phyloP scores from a whole-genome alignment of 2,113 vertebrate species.

The Chascanopsetta lugubris region DNA sequence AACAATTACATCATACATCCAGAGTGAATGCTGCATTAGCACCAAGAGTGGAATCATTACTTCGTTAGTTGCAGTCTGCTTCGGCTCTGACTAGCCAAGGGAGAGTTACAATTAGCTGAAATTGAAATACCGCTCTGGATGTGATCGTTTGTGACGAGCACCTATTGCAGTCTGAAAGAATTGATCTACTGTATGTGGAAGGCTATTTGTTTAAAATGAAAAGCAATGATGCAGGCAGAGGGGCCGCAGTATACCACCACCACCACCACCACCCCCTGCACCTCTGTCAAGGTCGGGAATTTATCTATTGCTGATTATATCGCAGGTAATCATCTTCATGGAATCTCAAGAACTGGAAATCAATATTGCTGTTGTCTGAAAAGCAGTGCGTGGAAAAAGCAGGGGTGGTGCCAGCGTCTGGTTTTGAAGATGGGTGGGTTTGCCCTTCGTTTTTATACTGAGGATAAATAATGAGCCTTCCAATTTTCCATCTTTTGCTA shows the following conservation, averaged over 20 bases:
- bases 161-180: constrained; percentile 19
- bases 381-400: background rate
- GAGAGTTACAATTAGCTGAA: constrained; percentile 30
- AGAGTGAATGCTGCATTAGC: constrained; percentile 24
- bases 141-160: constrained; percentile 11
- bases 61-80: constrained; percentile 17
- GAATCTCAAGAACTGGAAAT: constrained; percentile 12
- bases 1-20: constrained; percentile 46
- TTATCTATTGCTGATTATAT: constrained; percentile 9
- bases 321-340: background rate
- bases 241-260: background rate
- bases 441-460: too few relatives aligned
- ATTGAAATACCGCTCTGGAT: constrained; percentile 30
- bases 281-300: constrained; percentile 22
- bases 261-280: constrained; percentile 4
- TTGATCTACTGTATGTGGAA: constrained; percentile 2
- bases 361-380: background rate
- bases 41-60: constrained; percentile 20
- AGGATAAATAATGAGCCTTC: background rate
- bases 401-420: background rate
- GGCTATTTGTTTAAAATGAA: background rate
- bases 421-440: too few relatives aligned
- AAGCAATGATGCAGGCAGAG: background rate
- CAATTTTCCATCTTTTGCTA: too few relatives aligned
- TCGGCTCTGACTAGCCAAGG: constrained; percentile 19